Percentiles rank a stretch among this genome's conserved stretches.
These are phyloP conservation scores for Oxycera nigricornis DNA, from an alignment of 2,888 invertebrate species.

Conservation along the genomic window DNA sequence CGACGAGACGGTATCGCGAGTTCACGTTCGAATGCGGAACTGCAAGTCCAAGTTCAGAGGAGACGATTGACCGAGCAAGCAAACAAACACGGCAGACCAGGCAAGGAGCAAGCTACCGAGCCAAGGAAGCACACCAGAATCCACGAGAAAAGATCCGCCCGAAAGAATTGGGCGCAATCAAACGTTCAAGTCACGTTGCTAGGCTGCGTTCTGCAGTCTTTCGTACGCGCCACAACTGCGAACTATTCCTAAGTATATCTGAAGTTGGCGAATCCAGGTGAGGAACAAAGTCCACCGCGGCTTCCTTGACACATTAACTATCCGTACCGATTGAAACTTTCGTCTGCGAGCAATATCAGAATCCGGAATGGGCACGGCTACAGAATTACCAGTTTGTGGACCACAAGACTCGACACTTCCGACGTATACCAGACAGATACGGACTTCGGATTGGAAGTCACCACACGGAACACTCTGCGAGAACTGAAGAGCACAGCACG, in stretches of 20 bases:
- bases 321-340: neutral
- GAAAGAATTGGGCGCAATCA: neutral
- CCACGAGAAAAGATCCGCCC: neutral
- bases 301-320: neutral
- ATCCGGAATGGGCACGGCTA: neutral
- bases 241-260: constrained; percentile 12
- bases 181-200: constrained; percentile 28
- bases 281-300: neutral
- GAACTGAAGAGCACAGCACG: constrained; percentile 30
- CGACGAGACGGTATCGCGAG: neutral
- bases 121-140: neutral
- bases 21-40: neutral
- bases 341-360: neutral
- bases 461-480: constrained; percentile 18
- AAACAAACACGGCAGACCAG: neutral
- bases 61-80: neutral
- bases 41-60: neutral
- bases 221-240: neutral
- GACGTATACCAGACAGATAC: too few relatives aligned
- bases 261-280: neutral
- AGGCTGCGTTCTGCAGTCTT: neutral
- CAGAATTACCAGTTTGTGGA: neutral
- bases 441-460: neutral
- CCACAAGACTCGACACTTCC: neutral
- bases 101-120: too few relatives aligned